These are phyloP conservation scores for Scytalopus superciliaris DNA, from an alignment of 2,113 vertebrate species.

Conservation along the genomic window DNA sequence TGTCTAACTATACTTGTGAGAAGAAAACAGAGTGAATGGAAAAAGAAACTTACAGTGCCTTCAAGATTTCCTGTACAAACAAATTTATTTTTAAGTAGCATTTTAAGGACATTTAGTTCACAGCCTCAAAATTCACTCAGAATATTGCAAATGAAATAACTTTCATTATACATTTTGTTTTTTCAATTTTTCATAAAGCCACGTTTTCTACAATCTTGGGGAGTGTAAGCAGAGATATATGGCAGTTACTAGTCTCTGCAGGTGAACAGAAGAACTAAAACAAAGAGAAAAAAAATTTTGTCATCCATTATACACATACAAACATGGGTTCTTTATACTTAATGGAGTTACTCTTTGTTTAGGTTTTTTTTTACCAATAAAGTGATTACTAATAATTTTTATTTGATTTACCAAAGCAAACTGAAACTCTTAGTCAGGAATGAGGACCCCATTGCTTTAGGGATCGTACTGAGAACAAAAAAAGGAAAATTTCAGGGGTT, in stretches of 20 bases:
- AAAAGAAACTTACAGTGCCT: background rate
- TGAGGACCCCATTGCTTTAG: background rate
- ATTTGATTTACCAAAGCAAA: background rate
- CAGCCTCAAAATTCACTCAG: background rate
- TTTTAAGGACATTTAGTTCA: background rate
- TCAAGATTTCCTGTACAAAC: background rate
- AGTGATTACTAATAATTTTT: background rate
- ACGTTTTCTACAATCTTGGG: background rate
- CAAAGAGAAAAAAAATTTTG: background rate
- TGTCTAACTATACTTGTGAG: background rate
- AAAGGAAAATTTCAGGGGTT: background rate
- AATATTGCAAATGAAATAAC: background rate
- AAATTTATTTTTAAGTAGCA: background rate
- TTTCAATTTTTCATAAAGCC: background rate
- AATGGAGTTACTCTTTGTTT: background rate
- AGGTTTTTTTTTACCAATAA: background rate
- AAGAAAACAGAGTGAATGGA: background rate
- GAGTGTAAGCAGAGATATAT: background rate
- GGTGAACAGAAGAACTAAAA: background rate
- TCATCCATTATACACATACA: background rate
- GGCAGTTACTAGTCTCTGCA: background rate
- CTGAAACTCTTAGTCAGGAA: background rate
- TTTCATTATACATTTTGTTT: background rate
- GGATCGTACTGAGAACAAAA: background rate
- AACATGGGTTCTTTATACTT: background rate